A percentile compares a stretch with the other conserved stretches of the same genome.
Evolutionary conservation across 2,113 vertebrate species (phyloP).

Genomic region (Hypanus sabinus): DNA sequence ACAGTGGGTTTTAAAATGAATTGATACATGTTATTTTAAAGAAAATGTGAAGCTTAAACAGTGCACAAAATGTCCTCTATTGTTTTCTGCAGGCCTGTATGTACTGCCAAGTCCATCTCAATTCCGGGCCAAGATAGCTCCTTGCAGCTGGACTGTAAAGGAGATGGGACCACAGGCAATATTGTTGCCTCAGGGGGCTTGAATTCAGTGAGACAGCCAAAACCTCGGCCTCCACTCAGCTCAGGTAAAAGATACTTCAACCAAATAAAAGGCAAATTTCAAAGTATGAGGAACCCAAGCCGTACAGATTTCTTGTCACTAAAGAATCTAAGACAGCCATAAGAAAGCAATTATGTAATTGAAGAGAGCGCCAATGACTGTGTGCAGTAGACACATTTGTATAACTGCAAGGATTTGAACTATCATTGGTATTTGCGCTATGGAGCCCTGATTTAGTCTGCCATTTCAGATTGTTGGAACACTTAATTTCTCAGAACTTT

Average conservation of each 20-base stretch:
- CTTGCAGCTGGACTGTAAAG: conserved; percentile 91
- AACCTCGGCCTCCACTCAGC: conserved; percentile 68
- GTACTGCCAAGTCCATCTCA: conserved; percentile 85
- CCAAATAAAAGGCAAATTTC: not conserved
- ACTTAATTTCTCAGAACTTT: not conserved
- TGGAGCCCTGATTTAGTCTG: not conserved
- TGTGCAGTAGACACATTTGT: not conserved
- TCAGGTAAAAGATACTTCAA: conserved; percentile 62
- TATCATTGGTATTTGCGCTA: not conserved
- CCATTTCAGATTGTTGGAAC: not conserved
- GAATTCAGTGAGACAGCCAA: conserved; percentile 59
- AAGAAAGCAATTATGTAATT: not conserved
- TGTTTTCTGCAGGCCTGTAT: conserved; percentile 54
- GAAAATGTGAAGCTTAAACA: not conserved
- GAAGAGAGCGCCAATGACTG: not conserved
- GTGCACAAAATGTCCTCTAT: not conserved
- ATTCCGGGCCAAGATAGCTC: conserved; percentile 78
- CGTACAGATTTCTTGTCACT: not conserved
- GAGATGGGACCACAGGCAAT: conserved; percentile 68
- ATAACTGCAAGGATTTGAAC: not conserved
- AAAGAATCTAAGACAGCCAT: not conserved
- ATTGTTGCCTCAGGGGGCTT: conserved; percentile 51
- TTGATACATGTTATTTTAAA: not conserved
- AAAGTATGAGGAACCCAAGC: too few relatives aligned
- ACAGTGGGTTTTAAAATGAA: too few relatives aligned